Base-by-base conservation (phyloP, 2,113 vertebrate species). In the Malurus alboscapulatus region DNA sequence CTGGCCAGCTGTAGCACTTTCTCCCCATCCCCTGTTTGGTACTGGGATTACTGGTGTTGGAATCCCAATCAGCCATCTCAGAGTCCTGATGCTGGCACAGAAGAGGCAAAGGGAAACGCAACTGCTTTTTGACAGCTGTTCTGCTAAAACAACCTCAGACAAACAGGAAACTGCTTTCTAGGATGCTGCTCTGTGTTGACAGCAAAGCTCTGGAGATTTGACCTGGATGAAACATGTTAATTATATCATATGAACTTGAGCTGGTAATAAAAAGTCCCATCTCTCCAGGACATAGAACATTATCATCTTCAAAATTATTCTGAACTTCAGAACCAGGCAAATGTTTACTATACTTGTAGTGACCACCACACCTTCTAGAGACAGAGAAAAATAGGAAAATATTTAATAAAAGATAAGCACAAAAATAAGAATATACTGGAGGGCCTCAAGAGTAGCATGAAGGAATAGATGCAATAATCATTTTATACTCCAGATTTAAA, bases 91-190 rank as follows among this genome's bases (percentile, higher is more conserved):
- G 1, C 45, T 72, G 69, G 57, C 62, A 76, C 25, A 38, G 50
- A 44, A 55, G 25, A 68, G 17, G 30, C 42, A 78, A 88, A 24
- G 22, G 36, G 53, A 87, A 87, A 87, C 45, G 81, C 34, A 86
- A 85, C 44, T 50, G 67, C 51, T 61, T 77, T 90, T 36, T 88
- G 85, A 83, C 78, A 95, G 59, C 0, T 38, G 38, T 38, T 2
- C 62, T 82, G 61, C 65, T 22, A 48, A 67, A 48, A 67, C 12
- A 87, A 67, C 8, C 36, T 20, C 44, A 78, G 89, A 58, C 93
- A 91, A 93, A 77, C 42, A 93, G 93, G 67, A 96, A 92, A 71
- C 90, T 77, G 71, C 79, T 74, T 69, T 96, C 88, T 58, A 85
- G 71, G 88, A 92, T 74, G 82, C 34, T 92, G 63, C 48, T 80